These are phyloP conservation scores for Vombatus ursinus DNA, from an alignment of 2,113 vertebrate species.

Conservation along the genomic window DNA sequence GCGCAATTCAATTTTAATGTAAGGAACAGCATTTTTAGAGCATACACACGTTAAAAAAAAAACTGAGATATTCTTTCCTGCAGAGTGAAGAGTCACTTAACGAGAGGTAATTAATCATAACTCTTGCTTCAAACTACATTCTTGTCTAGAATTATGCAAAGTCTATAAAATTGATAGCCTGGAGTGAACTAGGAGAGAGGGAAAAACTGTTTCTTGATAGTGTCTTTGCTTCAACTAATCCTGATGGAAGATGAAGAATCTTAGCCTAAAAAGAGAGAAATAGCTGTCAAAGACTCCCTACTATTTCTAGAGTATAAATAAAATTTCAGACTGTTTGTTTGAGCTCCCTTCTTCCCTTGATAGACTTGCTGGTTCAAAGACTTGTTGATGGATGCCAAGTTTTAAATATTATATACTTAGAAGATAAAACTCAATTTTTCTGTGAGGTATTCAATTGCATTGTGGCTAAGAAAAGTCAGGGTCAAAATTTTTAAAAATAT, in stretches of 20 bases:
- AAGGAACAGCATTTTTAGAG: slow-evolving; percentile 46
- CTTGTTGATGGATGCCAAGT: slow-evolving; percentile 67
- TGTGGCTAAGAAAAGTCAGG: slow-evolving; percentile 57
- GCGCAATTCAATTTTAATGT: slow-evolving; percentile 44
- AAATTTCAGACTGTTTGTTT: slow-evolving; percentile 68
- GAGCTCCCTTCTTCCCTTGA: slow-evolving; percentile 60
- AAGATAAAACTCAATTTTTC: slow-evolving; percentile 64
- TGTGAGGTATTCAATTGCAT: slow-evolving; percentile 45
- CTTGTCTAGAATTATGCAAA: slow-evolving; percentile 64
- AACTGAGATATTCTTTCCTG: slow-evolving; percentile 36
- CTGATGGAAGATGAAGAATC: slow-evolving; percentile 59
- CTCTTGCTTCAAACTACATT: slow-evolving; percentile 66
- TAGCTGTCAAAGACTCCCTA: slow-evolving; percentile 63
- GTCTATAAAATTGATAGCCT: slow-evolving; percentile 71
- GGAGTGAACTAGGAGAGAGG: slow-evolving; percentile 24
- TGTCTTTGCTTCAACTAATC: slow-evolving; percentile 52
- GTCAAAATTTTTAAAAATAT: slow-evolving; percentile 45
- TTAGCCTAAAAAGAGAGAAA: slow-evolving; percentile 63
- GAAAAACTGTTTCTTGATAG: slow-evolving; percentile 42
- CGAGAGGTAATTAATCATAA: slow-evolving; percentile 75
- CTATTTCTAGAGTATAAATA: slow-evolving; percentile 70
- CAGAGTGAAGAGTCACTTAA: slow-evolving; percentile 69
- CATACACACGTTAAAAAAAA: background rate
- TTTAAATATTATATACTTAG: slow-evolving; percentile 65
- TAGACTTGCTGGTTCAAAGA: slow-evolving; percentile 59